A percentile compares a stretch with the other conserved stretches of the same genome.
phyloP scores from a whole-genome alignment of 2,113 vertebrate species.

The Rattus norvegicus region GRCr8 NC_086019.1:77073001-77073500 shows the following conservation, averaged over 20 bases:
- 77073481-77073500: not conserved
- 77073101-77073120: not conserved
- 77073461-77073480: not conserved
- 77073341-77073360: not conserved
- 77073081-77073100: not conserved
- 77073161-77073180: not conserved
- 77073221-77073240: too few species aligned
- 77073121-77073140: too few species aligned
- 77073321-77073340: not conserved
- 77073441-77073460: not conserved
- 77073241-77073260: too few species aligned
- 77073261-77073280: not conserved
- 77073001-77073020: not conserved
- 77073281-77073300: not conserved
- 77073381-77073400: not conserved
- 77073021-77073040: not conserved
- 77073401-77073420: not conserved
- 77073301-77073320: too few species aligned
- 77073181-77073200: too few species aligned
- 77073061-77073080: not conserved
- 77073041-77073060: not conserved
- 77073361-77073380: not conserved
- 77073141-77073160: not conserved
- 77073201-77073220: too few species aligned
- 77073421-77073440: too few species aligned